These are phyloP conservation scores for Sternotherus odoratus DNA, from an alignment of 2,797 vertebrate genomes.

Conservation along the genomic window DNA sequence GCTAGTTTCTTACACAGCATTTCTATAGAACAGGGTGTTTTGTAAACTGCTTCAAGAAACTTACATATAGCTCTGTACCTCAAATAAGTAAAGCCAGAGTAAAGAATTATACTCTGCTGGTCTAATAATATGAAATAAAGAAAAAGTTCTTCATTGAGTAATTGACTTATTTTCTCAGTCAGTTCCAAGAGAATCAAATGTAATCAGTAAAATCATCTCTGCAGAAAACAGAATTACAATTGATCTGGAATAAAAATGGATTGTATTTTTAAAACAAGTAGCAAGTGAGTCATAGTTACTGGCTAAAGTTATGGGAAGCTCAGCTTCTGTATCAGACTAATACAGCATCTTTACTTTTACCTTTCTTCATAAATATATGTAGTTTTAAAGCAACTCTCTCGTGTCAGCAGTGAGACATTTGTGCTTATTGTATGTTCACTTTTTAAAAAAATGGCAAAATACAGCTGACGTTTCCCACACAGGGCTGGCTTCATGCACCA, in stretches of 20 bases:
- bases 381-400: background rate
- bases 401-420: background rate
- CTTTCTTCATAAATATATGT: background rate
- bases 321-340: background rate
- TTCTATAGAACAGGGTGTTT: background rate
- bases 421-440: background rate
- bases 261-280: slow-evolving; percentile 22
- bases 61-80: background rate
- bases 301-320: slow-evolving; percentile 2
- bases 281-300: background rate
- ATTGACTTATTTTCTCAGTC: slow-evolving; percentile 5
- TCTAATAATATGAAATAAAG: background rate
- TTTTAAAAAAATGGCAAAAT: background rate
- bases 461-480: background rate
- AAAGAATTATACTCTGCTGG: background rate
- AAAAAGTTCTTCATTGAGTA: background rate
- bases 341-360: slow-evolving; percentile 1
- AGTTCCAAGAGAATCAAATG: background rate
- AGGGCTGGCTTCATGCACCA: no score
- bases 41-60: background rate
- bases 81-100: background rate
- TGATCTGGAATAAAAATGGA: background rate
- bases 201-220: slow-evolving; percentile 9
- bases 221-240: slow-evolving; percentile 42
- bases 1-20: background rate